Base-by-base conservation (phyloP, 2,797 vertebrate genomes). In the Lacerta viridis region DNA sequence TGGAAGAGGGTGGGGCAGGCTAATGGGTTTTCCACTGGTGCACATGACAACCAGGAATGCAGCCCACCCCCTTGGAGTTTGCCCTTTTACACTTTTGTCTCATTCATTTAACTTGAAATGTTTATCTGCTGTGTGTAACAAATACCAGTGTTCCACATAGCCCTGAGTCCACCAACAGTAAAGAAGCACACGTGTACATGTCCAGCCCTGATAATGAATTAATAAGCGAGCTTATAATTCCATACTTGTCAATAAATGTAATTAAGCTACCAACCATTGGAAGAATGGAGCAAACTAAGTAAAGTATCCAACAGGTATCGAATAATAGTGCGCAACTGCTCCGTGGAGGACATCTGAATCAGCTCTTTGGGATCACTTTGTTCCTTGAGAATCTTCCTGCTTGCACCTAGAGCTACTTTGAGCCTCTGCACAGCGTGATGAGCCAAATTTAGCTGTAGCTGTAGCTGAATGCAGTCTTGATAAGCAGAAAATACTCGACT, bases 391-490 rank as follows among this genome's bases (percentile, higher is more conserved):
- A 96, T 95, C 92, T 98, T 98, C 64, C 98, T 98, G 93, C 97
- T 97, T 90, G 98, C 98, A 39, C 99, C 99, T 83, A 99, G 96
- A 8, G 99, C 99, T 79, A 99, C 99, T 2, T 97, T 98, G 79
- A 99, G 97, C 61, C 99, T 97, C 94, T 99, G 99, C 55, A 99
- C 99, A 0, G 99, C 98, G 79, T 99, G 98, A 95, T 99, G 98
- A 88, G 99, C 98, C 96, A 99, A 96, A 95, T 99, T 99, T 64
- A 99, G 97, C 75, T 99, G 99, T 90, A 99, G 98, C 92, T 99
- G 99, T 81, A 99, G 97, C 95, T 99, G 99, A 95, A 99, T 99
- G 94, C 99, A 99, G 95, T 99, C 99, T 94, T 99, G 99, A 94
- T 99, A 99, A 86, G 99, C 99, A 20, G 99, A 99, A 97, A 99